Evolutionary conservation across 1,140 invertebrate species (phyloP).

Genomic region (Mactra quadrangularis): DNA sequence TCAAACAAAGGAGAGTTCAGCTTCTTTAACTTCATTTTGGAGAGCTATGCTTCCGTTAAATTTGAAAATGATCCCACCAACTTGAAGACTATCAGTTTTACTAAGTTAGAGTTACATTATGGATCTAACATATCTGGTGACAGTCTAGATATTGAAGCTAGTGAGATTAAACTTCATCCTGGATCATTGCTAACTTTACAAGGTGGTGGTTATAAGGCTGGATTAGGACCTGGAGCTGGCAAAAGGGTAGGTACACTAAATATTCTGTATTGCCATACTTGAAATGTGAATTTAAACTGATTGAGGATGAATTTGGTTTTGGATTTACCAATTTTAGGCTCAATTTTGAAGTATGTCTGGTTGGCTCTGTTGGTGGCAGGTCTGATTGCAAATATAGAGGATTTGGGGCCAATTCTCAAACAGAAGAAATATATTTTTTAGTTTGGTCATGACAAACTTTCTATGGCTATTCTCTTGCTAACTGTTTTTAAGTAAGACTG

Average conservation of each 20-base stretch:
- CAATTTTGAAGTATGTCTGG: too few species aligned
- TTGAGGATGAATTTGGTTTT: too few species aligned
- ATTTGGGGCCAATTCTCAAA: too few species aligned
- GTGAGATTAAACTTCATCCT: slow-evolving; percentile 70
- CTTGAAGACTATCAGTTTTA: slow-evolving; percentile 66
- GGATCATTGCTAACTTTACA: slow-evolving; percentile 69
- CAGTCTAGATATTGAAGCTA: slow-evolving; percentile 67
- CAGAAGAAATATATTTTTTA: too few species aligned
- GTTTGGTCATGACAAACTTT: too few species aligned
- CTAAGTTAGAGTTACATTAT: slow-evolving; percentile 72
- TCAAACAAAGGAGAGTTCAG: slow-evolving; percentile 69
- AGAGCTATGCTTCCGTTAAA: slow-evolving; percentile 67
- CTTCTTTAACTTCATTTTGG: slow-evolving; percentile 72
- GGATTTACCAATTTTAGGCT: too few species aligned
- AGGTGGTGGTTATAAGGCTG: slow-evolving; percentile 65
- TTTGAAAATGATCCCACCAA: slow-evolving; percentile 62
- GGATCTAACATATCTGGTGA: slow-evolving; percentile 64
- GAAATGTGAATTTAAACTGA: too few species aligned
- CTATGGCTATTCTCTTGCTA: too few species aligned
- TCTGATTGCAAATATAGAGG: too few species aligned
- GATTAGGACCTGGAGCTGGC: slow-evolving; percentile 69
- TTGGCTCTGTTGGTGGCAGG: too few species aligned
- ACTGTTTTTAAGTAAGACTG: too few species aligned
- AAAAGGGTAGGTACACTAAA: slow-evolving; percentile 1
- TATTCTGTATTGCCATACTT: not conserved